Evolutionary conservation across 2,888 invertebrate genomes (phyloP), one percentile per base, ranked within the genome.

Genomic region (Mesoligia furuncula): DNA sequence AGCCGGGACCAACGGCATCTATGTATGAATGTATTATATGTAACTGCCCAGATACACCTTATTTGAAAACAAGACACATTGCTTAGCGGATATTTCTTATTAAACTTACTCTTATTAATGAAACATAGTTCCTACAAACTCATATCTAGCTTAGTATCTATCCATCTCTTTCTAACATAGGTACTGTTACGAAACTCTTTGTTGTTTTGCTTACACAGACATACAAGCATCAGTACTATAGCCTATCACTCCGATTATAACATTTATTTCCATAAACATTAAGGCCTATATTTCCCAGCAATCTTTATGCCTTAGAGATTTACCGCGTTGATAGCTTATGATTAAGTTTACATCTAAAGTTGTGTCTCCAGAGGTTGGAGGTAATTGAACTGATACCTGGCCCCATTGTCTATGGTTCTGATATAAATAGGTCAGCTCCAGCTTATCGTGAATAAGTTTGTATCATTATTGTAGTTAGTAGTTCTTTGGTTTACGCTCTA

Each of bases 321-420:
- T 20, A 20, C 64, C 59, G 39, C 65, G 79, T 70, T 84, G 80
- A 84, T 83, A 84, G 69, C 75, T 79, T 79, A 80, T 84, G 80
- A 79, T 86, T 79, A 84, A 84, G 86, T 84, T 86, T 79, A 79
- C 84, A 86, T 84, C 61, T 71, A 68, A 84, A 86, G 70, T 86
- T 75, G 69, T 54, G 51, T 73, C 87, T 64, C 84, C 27, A 11
- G 74, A 57, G 85, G 79, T 27, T 27, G 27, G 31, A 42, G 65
- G 82, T 77, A 87, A 87, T 73, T 71, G 73, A 72, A 79, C 81
- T 76, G 84, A 77, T 87, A 82, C 80, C 80, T 73, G 68, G 64
- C 39, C 48, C 71, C 66, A 71, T 88, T 86, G 85, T 86, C 79
- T 79, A n/a, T 65, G 75, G 67, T 64, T 17, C 36, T 73, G 70